Percentiles rank a stretch among this genome's conserved stretches.
Evolutionary conservation across 2,888 invertebrate species (phyloP).

Genomic region (Leptarthrus brevirostris): DNA sequence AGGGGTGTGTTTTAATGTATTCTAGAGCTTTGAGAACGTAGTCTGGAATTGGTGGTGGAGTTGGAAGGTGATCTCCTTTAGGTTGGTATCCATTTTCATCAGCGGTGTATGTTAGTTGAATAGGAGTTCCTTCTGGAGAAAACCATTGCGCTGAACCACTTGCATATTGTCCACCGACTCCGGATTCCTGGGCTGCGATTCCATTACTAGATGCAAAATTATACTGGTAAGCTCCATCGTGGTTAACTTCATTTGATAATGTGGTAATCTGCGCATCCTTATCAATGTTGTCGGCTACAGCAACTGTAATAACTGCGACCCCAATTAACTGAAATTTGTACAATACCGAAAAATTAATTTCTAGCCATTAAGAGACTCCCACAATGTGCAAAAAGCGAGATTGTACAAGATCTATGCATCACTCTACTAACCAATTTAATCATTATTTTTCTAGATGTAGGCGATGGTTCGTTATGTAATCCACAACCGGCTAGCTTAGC

Average conservation of each 20-base stretch:
- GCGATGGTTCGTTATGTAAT: slow-evolving; percentile 34
- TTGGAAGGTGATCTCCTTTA: slow-evolving; percentile 52
- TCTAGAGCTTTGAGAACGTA: slow-evolving; percentile 50
- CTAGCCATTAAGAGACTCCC: not conserved
- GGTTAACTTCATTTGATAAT: slow-evolving; percentile 48
- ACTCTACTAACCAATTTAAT: slow-evolving; percentile 49
- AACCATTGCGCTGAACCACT: slow-evolving; percentile 57
- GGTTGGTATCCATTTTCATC: slow-evolving; percentile 54
- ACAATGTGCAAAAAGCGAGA: not conserved
- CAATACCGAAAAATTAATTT: not conserved
- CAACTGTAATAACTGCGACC: slow-evolving; percentile 20
- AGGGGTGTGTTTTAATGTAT: slow-evolving; percentile 51
- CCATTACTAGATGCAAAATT: slow-evolving; percentile 72
- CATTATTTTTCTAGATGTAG: slow-evolving; percentile 38
- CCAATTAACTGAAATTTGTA: slow-evolving; percentile 43
- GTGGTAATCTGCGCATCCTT: slow-evolving; percentile 53
- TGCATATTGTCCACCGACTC: slow-evolving; percentile 69
- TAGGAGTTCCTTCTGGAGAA: slow-evolving; percentile 50
- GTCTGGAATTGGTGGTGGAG: slow-evolving; percentile 52
- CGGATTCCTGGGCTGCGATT: slow-evolving; percentile 71
- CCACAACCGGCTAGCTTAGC: not conserved
- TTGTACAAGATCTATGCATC: not conserved
- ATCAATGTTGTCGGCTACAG: slow-evolving; percentile 50
- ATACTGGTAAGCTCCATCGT: slow-evolving; percentile 68
- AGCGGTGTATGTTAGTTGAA: slow-evolving; percentile 50